phyloP scores from a whole-genome alignment of 2,888 invertebrate species.

The Hemithea aestivaria region DNA sequence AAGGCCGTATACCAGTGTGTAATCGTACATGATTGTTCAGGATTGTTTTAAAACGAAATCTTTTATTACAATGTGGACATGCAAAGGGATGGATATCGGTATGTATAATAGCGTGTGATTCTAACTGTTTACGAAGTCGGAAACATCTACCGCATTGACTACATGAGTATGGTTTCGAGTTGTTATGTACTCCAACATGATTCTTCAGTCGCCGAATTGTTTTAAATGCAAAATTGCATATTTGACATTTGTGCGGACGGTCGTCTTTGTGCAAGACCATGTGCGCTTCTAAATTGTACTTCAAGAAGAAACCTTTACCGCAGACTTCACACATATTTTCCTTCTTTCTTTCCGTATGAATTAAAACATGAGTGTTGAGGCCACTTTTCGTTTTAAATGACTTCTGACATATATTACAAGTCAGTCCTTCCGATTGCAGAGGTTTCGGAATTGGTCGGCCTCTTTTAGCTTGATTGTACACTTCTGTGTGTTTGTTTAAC shows the following conservation, averaged over 20 bases:
- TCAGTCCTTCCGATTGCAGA: constrained; percentile 34
- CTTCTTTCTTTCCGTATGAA: constrained; percentile 69
- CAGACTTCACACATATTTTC: constrained; percentile 59
- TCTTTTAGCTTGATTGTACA: constrained; percentile 39
- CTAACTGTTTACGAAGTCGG: constrained; percentile 53
- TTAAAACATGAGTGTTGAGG: constrained; percentile 73
- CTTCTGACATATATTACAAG: constrained; percentile 53
- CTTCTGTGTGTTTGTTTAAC: constrained; percentile 38
- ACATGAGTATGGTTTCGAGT: constrained; percentile 46
- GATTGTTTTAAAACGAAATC: constrained; percentile 65
- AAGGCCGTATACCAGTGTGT: constrained; percentile 84
- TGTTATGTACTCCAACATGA: constrained; percentile 48
- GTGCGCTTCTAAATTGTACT: constrained; percentile 44
- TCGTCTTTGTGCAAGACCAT: constrained; percentile 48
- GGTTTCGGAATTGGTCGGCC: constrained; percentile 28
- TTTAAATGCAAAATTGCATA: constrained; percentile 54
- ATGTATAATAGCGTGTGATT: constrained; percentile 84
- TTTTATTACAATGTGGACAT: constrained; percentile 84
- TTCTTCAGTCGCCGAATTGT: constrained; percentile 35
- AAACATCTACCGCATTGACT: constrained; percentile 49
- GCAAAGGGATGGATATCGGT: constrained; percentile 85
- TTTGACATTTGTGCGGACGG: constrained; percentile 54
- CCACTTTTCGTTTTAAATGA: constrained; percentile 42
- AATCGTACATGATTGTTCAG: constrained; percentile 79
- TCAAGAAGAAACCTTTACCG: constrained; percentile 51